phyloP scores from a whole-genome alignment of 1,140 invertebrate genomes.

The Orchesella cincta region DNA sequence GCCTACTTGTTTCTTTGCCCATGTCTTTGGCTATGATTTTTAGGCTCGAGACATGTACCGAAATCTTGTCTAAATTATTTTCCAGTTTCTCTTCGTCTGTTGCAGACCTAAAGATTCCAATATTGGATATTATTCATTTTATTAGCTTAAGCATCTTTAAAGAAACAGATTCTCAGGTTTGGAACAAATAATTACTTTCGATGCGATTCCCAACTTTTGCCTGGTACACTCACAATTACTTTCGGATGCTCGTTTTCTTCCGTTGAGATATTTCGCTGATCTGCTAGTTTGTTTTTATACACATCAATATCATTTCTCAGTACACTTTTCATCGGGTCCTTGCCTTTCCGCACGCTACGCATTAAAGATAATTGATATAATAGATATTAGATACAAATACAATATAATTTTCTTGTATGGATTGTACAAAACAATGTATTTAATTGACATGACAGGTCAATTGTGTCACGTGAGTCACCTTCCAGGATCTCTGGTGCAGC shows the following conservation, averaged over 20 bases:
- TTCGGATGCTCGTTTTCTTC: background rate
- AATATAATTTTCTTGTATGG: background rate
- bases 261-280: too few species aligned
- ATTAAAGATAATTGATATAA: background rate
- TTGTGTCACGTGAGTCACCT: background rate
- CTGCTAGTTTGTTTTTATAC: too few species aligned
- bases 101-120: background rate
- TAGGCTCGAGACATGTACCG: background rate
- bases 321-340: background rate
- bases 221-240: background rate
- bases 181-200: background rate
- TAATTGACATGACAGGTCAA: background rate
- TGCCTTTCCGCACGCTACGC: background rate
- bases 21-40: background rate
- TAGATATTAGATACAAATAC: background rate
- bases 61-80: background rate
- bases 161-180: background rate
- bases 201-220: background rate
- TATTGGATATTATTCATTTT: background rate
- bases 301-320: background rate
- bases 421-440: background rate
- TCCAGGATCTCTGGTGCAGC: background rate
- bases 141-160: background rate
- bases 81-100: slow-evolving; percentile 1
- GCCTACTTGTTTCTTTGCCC: background rate